phyloP scores from a whole-genome alignment of 2,888 invertebrate species.

The Cantharis nigra region DNA sequence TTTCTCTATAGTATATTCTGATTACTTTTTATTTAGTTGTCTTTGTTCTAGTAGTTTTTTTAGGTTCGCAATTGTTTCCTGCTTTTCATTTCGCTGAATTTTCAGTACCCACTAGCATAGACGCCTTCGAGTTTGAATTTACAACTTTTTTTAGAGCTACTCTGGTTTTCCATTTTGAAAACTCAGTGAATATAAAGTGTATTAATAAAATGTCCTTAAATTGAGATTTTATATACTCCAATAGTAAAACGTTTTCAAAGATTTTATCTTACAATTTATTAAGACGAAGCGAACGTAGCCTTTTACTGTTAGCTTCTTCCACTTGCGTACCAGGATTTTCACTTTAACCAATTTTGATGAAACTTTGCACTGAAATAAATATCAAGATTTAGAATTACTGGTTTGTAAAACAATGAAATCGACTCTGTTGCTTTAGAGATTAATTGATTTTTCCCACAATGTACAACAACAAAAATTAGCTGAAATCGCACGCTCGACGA shows the following conservation, averaged over 20 bases:
- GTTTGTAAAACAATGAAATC: too few relatives aligned
- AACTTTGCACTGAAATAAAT: too few relatives aligned
- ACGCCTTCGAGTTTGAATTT: not conserved
- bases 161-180: not conserved
- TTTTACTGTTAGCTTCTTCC: too few relatives aligned
- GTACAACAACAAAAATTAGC: too few relatives aligned
- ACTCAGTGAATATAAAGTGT: not conserved
- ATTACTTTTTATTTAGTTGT: not conserved
- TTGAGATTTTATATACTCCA: not conserved
- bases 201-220: not conserved
- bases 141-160: not conserved
- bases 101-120: not conserved
- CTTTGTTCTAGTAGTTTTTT: not conserved
- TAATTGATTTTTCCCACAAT: too few relatives aligned
- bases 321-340: too few relatives aligned
- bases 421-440: too few relatives aligned
- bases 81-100: not conserved
- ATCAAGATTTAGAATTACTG: too few relatives aligned
- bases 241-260: not conserved
- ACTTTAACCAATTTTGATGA: too few relatives aligned
- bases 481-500: too few relatives aligned
- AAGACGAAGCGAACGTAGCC: too few relatives aligned
- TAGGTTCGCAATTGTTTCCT: not conserved
- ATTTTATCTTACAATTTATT: not conserved
- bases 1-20: not conserved